A percentile compares a stretch with the other conserved stretches of the same genome.
These are phyloP conservation scores for Ariolimax columbianus DNA, from an alignment of 2,888 invertebrate genomes.

Conservation along the genomic window DNA sequence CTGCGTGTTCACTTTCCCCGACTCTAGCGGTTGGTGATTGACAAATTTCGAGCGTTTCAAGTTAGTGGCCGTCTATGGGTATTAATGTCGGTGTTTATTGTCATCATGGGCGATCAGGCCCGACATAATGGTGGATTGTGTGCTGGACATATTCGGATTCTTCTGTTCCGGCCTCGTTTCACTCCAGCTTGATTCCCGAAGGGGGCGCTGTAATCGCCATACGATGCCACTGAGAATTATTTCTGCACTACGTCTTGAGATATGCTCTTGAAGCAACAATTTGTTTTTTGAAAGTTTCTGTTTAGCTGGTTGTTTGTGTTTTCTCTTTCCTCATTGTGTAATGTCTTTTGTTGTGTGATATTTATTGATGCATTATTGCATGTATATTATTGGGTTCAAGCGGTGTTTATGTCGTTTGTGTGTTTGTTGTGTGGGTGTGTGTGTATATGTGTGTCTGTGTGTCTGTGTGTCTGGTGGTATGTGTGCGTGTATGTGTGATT, in stretches of 20 bases:
- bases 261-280: not conserved
- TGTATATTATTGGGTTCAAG: too few relatives aligned
- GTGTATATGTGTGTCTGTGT: too few relatives aligned
- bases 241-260: not conserved
- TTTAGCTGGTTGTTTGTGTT: not conserved
- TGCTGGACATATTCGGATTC: not conserved
- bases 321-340: too few relatives aligned
- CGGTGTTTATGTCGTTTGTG: too few relatives aligned
- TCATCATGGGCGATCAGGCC: not conserved
- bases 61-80: not conserved
- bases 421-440: too few relatives aligned
- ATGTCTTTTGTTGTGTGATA: constrained; percentile 1
- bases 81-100: not conserved
- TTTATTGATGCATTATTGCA: too few relatives aligned
- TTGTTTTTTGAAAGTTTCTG: constrained; percentile 5
- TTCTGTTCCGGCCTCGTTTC: not conserved
- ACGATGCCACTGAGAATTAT: constrained; percentile 13
- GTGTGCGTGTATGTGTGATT: too few relatives aligned
- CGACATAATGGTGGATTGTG: constrained; percentile 1
- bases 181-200: not conserved
- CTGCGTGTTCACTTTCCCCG: too few relatives aligned
- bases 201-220: not conserved
- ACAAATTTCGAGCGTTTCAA: not conserved
- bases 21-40: not conserved
- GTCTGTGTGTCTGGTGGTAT: too few relatives aligned